A percentile compares a stretch with the other conserved stretches of the same genome.
phyloP scores from a whole-genome alignment of 2,888 invertebrate species.

The Drosophila emarginata region DNA sequence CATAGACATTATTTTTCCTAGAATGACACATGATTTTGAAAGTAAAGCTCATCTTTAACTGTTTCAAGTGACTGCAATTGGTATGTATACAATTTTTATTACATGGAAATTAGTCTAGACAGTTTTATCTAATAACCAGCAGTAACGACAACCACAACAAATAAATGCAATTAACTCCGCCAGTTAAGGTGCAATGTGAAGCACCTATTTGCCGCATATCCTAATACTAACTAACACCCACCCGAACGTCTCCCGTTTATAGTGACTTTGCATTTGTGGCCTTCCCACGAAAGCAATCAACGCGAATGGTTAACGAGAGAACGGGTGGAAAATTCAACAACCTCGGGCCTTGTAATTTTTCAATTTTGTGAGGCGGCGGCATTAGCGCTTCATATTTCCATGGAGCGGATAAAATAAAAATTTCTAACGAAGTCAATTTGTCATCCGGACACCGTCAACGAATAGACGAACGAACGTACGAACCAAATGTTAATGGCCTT shows the following conservation, averaged over 20 bases:
- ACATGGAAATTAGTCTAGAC: constrained; percentile 66
- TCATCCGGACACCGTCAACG: constrained; percentile 48
- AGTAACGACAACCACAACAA: constrained; percentile 18
- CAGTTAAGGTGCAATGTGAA: constrained; percentile 18
- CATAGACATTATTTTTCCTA: too few relatives aligned
- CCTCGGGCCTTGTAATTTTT: constrained; percentile 58
- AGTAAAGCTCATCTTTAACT: too few relatives aligned
- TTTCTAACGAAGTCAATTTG: constrained; percentile 71
- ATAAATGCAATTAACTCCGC: constrained; percentile 18
- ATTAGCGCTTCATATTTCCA: constrained; percentile 46
- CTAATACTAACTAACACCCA: not conserved
- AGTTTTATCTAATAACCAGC: constrained; percentile 10
- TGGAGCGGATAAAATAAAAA: constrained; percentile 13
- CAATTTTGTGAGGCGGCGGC: constrained; percentile 51
- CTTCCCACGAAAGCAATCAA: constrained; percentile 53
- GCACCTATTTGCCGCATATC: not conserved
- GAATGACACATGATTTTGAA: too few relatives aligned
- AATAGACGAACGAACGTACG: not conserved
- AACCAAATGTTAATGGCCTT: constrained; percentile 32
- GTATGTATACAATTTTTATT: constrained; percentile 23
- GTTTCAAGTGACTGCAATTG: not conserved
- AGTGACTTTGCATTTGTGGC: not conserved
- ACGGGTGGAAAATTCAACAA: constrained; percentile 49
- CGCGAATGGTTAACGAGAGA: constrained; percentile 8
- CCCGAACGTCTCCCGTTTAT: too few relatives aligned